A percentile compares a stretch with the other conserved stretches of the same genome.
These are phyloP conservation scores for Xestia c-nigrum DNA, from an alignment of 2,888 invertebrate genomes.

Conservation along the genomic window DNA sequence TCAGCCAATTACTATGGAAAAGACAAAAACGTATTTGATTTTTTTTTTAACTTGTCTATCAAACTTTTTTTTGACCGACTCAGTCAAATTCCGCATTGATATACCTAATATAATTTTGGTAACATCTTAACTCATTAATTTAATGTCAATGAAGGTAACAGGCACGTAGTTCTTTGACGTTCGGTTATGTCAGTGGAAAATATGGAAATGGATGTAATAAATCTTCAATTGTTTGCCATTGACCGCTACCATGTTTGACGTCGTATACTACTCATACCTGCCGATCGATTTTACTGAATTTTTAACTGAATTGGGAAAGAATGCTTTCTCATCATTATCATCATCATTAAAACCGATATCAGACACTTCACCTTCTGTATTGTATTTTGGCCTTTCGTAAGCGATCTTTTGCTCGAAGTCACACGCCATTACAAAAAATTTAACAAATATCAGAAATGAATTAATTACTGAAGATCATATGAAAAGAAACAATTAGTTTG, in stretches of 20 bases:
- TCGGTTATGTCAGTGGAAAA: conserved; percentile 1
- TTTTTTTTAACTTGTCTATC: background rate
- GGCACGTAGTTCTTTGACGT: conserved; percentile 16
- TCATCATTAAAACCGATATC: background rate
- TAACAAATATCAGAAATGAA: too few relatives aligned
- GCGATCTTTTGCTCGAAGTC: too few relatives aligned
- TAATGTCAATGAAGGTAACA: background rate
- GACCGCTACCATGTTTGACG: conserved; percentile 5
- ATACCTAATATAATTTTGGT: too few relatives aligned
- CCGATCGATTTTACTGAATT: background rate
- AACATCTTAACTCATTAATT: background rate
- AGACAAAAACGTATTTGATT: background rate
- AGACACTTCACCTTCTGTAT: background rate
- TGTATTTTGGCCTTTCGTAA: background rate
- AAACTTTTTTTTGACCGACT: background rate
- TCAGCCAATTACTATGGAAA: background rate
- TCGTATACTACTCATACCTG: background rate
- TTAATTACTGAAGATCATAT: too few relatives aligned
- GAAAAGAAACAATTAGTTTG: too few relatives aligned
- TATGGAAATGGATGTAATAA: conserved; percentile 34
- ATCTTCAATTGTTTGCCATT: conserved; percentile 39
- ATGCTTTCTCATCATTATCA: background rate
- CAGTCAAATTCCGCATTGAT: background rate
- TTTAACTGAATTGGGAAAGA: background rate
- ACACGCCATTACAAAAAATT: too few relatives aligned